These are phyloP conservation scores for Seira ritae DNA, from an alignment of 2,888 invertebrate genomes.

Conservation along the genomic window DNA sequence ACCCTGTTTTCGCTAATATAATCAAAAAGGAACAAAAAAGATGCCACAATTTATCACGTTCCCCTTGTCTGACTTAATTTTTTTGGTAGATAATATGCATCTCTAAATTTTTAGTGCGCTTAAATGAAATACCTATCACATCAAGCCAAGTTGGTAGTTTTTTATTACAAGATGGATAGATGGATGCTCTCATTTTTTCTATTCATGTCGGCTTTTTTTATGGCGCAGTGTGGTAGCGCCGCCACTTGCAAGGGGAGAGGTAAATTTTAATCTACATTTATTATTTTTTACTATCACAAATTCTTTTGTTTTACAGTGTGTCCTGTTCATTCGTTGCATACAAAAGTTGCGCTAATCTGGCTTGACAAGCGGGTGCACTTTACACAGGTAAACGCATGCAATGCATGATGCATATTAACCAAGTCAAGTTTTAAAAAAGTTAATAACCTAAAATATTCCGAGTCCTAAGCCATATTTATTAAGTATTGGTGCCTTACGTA, in stretches of 20 bases:
- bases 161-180: conserved; percentile 31
- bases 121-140: no score
- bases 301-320: conserved; percentile 34
- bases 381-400: neutral
- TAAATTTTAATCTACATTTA: conserved; percentile 18
- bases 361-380: conserved; percentile 40
- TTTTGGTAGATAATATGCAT: conserved; percentile 45
- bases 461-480: no score
- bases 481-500: no score
- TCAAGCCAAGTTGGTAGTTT: no score
- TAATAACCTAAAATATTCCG: no score
- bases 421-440: no score
- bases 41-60: conserved; percentile 53
- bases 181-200: conserved; percentile 56
- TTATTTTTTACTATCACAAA: neutral
- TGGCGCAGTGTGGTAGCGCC: conserved; percentile 2
- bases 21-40: no score
- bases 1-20: no score
- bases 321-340: conserved; percentile 19
- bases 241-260: conserved; percentile 7
- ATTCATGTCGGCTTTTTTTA: conserved; percentile 37
- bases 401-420: conserved; percentile 13
- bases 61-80: conserved; percentile 50
- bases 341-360: conserved; percentile 26
- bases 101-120: no score